phyloP scores from a whole-genome alignment of 2,797 vertebrate genomes.

The Eulemur rubriventer region DNA sequence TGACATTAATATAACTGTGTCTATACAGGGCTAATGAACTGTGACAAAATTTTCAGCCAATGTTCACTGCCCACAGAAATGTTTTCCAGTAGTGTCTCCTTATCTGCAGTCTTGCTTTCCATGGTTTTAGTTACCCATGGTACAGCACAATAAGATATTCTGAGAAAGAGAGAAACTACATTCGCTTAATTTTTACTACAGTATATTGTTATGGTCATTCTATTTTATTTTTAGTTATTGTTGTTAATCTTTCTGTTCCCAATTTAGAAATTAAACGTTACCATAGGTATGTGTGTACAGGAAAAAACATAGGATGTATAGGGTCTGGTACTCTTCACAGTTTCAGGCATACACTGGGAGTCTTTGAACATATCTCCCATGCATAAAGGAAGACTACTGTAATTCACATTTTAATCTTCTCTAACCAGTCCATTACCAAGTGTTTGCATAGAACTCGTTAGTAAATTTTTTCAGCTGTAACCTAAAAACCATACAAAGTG shows the following conservation, averaged over 20 bases:
- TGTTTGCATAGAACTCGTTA: neutral
- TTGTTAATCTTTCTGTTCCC: neutral
- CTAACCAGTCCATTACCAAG: neutral
- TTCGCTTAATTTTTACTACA: neutral
- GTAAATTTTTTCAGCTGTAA: neutral
- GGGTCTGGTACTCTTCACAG: too few species aligned
- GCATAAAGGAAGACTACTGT: neutral
- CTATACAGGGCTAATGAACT: neutral
- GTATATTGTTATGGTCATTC: neutral
- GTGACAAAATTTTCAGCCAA: neutral
- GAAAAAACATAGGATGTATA: too few species aligned
- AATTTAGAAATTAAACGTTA: neutral
- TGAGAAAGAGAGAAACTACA: neutral
- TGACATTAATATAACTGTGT: neutral
- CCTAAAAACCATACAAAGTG: neutral
- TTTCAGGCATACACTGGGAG: too few species aligned
- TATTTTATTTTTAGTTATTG: neutral
- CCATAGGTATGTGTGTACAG: neutral
- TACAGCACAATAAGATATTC: neutral
- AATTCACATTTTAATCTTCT: neutral
- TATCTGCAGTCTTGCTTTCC: neutral
- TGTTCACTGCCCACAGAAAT: neutral
- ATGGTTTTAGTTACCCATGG: neutral
- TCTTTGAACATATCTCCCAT: neutral
- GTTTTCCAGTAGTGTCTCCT: neutral